These are phyloP conservation scores for Dicrurus megarhynchus DNA, from an alignment of 2,113 vertebrate species.

Conservation along the genomic window DNA sequence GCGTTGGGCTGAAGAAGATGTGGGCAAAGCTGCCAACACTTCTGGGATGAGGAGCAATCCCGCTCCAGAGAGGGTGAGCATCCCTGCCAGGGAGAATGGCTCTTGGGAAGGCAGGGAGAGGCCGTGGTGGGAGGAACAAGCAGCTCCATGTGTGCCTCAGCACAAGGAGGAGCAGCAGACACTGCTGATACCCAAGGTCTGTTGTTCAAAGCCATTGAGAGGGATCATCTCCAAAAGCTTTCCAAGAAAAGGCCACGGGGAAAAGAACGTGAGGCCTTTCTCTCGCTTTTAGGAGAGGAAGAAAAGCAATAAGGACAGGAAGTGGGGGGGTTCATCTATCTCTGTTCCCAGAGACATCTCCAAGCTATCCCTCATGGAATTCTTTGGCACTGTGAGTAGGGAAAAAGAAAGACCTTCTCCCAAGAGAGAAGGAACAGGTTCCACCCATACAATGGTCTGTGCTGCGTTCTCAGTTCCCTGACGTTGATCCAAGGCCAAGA, in stretches of 20 bases:
- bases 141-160: not conserved
- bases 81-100: not conserved
- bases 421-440: not conserved
- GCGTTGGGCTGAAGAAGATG: not conserved
- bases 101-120: not conserved
- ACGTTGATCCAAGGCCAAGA: not conserved
- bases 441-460: rapidly evolving
- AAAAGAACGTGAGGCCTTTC: not conserved
- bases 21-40: rapidly evolving
- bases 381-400: rapidly evolving
- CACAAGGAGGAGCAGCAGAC: not conserved
- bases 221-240: not conserved
- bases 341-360: not conserved
- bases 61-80: not conserved
- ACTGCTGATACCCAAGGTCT: rapidly evolving
- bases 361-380: not conserved
- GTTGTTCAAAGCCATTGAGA: not conserved
- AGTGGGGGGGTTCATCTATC: not conserved
- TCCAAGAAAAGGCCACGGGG: rapidly evolving
- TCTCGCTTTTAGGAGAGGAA: not conserved
- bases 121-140: not conserved
- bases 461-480: not conserved
- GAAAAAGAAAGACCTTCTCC: not conserved
- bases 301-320: not conserved
- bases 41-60: not conserved